These are phyloP conservation scores for Ochropleura leucogaster DNA, from an alignment of 2,888 invertebrate species.

Conservation along the genomic window DNA sequence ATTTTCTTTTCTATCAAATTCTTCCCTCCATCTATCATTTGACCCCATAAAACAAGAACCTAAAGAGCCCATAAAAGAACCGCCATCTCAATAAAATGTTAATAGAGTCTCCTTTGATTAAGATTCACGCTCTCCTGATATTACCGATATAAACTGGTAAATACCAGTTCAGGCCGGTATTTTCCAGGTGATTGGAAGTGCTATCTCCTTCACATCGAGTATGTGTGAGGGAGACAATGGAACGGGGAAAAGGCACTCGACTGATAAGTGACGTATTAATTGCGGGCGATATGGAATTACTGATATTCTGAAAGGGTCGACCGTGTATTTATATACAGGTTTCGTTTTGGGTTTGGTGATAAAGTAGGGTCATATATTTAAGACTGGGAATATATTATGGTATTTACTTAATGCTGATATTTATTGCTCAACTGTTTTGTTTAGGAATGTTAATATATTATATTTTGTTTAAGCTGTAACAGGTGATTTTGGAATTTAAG, in stretches of 20 bases:
- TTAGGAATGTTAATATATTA: constrained; percentile 8
- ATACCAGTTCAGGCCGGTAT: constrained; percentile 48
- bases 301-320: constrained; percentile 47
- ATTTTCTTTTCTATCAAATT: constrained; percentile 6
- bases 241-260: constrained; percentile 32
- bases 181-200: constrained; percentile 51
- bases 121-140: constrained; percentile 44
- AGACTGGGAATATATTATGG: constrained; percentile 16
- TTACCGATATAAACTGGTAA: constrained; percentile 55
- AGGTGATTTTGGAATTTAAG: constrained; percentile 9
- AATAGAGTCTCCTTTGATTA: constrained; percentile 60
- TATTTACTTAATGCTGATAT: constrained; percentile 32
- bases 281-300: constrained; percentile 57
- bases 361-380: constrained; percentile 35
- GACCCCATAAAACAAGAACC: constrained; percentile 42
- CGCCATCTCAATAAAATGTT: constrained; percentile 56
- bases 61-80: constrained; percentile 56
- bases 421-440: constrained; percentile 14
- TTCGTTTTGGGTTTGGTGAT: constrained; percentile 40
- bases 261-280: constrained; percentile 61
- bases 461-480: constrained; percentile 15
- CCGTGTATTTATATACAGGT: constrained; percentile 52
- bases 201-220: constrained; percentile 38
- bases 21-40: constrained; percentile 37
- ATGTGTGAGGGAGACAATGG: constrained; percentile 35